phyloP scores from a whole-genome alignment of 2,888 invertebrate genomes.

The Mimumesa dahlbomi region DNA sequence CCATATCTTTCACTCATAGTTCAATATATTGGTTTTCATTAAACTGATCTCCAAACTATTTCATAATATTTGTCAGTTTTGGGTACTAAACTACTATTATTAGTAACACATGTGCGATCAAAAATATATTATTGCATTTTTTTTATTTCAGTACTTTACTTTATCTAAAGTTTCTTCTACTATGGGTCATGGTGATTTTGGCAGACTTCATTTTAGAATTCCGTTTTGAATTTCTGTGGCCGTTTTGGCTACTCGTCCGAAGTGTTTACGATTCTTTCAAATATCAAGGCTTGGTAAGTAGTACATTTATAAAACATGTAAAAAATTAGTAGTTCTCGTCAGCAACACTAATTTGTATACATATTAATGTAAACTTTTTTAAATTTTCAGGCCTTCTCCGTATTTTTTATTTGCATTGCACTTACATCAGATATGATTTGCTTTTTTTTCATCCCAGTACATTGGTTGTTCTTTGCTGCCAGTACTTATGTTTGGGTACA shows the following conservation, averaged over 20 bases:
- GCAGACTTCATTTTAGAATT: constrained; percentile 99
- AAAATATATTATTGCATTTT: constrained; percentile 31
- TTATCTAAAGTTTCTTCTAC: constrained; percentile 96
- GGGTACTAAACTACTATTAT: too few species aligned
- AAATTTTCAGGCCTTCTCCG: constrained; percentile 93
- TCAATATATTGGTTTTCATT: too few species aligned
- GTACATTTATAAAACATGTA: background rate
- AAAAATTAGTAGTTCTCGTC: background rate
- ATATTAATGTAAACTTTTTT: constrained; percentile 29
- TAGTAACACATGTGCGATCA: too few species aligned
- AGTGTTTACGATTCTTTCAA: constrained; percentile 98
- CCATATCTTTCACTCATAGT: too few species aligned
- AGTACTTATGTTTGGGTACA: constrained; percentile 99
- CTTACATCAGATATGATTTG: constrained; percentile 99
- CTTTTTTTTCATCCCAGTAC: constrained; percentile 98
- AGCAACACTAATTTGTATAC: background rate
- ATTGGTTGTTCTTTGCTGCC: constrained; percentile 98
- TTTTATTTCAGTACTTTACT: constrained; percentile 91
- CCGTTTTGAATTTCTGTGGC: constrained; percentile 99
- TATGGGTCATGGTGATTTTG: constrained; percentile 96
- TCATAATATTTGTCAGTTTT: too few species aligned
- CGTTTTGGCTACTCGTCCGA: constrained; percentile 97
- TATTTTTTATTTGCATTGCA: constrained; percentile 98
- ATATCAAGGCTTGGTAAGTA: constrained; percentile 97
- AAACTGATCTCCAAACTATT: too few species aligned